These are phyloP conservation scores for Patella depressa DNA, from an alignment of 2,888 invertebrate genomes.

Conservation along the genomic window DNA sequence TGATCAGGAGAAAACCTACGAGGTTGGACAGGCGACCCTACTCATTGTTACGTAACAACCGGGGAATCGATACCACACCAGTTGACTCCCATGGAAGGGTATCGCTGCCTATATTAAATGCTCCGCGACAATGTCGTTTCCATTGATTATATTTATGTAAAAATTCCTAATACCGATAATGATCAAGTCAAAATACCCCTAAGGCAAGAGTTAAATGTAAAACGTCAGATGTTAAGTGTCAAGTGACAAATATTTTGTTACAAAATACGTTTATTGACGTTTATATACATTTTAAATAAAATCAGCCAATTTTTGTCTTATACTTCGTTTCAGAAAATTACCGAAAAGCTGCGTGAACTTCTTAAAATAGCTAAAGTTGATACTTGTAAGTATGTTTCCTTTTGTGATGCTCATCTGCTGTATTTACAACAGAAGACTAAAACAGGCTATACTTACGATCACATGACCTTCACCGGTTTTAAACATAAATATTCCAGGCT, in stretches of 20 bases:
- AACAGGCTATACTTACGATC: background rate
- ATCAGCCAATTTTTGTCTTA: background rate
- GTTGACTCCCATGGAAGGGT: no score
- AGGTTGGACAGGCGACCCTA: background rate
- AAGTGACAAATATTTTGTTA: no score
- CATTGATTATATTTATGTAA: no score
- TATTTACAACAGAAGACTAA: background rate
- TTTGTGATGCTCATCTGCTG: background rate
- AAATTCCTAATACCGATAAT: no score
- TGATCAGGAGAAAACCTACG: no score
- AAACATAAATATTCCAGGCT: background rate
- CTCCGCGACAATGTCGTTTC: no score
- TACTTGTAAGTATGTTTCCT: background rate
- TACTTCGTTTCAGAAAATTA: background rate
- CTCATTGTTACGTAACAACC: background rate
- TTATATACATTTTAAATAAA: background rate
- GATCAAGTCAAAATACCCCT: no score
- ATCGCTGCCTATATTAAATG: no score
- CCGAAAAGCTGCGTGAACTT: background rate
- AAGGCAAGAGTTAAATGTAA: no score
- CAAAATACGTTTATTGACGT: no score
- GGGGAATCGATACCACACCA: no score
- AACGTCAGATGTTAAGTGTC: no score
- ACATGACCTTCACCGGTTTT: background rate
- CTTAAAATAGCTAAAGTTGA: background rate